Conservation (phyloP, 2,888 invertebrate species). For the Drosophila borealis region DNA sequence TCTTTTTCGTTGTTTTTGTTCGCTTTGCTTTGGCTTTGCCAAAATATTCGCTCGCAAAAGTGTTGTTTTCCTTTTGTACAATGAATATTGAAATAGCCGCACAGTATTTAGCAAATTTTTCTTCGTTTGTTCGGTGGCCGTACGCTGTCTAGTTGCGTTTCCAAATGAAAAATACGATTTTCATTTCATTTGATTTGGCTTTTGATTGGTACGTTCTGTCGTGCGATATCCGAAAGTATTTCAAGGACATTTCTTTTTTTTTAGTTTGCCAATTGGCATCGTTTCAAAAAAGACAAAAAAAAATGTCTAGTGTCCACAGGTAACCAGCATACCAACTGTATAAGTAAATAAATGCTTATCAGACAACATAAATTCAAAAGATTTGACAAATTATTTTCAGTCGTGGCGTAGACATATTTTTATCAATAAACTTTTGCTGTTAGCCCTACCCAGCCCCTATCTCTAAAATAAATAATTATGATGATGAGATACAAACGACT, state of each 20-base stretch:
- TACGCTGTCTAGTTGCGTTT: conserved; percentile 51
- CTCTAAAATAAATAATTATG: conserved; percentile 58
- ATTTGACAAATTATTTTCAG: conserved; percentile 37
- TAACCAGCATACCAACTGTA: conserved; percentile 48
- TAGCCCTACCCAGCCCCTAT: conserved; percentile 29
- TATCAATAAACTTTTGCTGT: conserved; percentile 24
- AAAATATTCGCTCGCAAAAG: conserved; percentile 58
- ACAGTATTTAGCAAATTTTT: conserved; percentile 57
- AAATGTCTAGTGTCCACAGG: conserved; percentile 46
- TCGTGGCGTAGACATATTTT: conserved; percentile 10
- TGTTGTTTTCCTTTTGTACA: conserved; percentile 33
- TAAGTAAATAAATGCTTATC: conserved; percentile 55
- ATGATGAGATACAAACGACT: conserved; percentile 32
- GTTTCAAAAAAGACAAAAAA: conserved; percentile 49
- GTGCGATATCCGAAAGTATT: conserved; percentile 60
- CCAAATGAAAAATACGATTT: conserved; percentile 53
- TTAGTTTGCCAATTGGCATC: conserved; percentile 60
- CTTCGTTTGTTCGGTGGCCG: conserved; percentile 30
- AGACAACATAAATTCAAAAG: conserved; percentile 52
- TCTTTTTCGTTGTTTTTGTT: conserved; percentile 26
- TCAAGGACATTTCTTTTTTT: conserved; percentile 63
- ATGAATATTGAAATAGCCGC: conserved; percentile 41
- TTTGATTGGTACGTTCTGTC: conserved; percentile 27
- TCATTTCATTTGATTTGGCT: conserved; percentile 50
- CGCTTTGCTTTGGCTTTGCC: conserved; percentile 47